Evolutionary conservation across 1,140 invertebrate species (phyloP), one percentile per base, ranked within the genome.

Genomic region (Gyrodactylus bullatarudis): DNA sequence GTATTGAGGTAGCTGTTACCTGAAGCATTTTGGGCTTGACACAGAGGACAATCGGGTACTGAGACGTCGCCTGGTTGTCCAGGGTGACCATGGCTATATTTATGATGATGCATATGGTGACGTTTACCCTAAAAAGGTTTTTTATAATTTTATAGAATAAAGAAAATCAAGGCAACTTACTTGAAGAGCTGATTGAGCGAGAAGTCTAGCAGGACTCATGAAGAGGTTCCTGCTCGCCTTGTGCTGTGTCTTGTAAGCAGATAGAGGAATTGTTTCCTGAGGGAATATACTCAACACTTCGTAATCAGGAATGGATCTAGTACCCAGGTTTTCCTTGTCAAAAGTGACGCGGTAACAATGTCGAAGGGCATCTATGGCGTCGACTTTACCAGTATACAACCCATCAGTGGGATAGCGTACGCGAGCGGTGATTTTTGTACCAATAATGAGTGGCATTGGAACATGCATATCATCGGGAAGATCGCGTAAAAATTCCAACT

Each of bases 331-430:
- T 68, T 86, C 85, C 74, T 91, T 84, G 79, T 97, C 92, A 83
- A 98, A 98, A 0, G 89, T 91, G 74, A 98, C 89, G 77, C 94
- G 84, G 79, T 98, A 98, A n/a, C 89, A 91, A 78, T 92, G 91
- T 78, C 92, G 91, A 1, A 89, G 87, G 0, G 91, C 92, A 79
- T 96, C 91, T n/a, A 96, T 87, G 34, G 91, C 94, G 82, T 96
- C 92, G 75, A 98, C 90, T 68, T 86, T 88, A 2, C 93, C 94
- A 73, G 88, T 91, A 78, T 95, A 97, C 25, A 98, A 83, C 20
- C 94, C 93, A 84, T 97, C 92, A 82, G 96, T 91, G 1, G 92
- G 91, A 79, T 86, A 86, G 70, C 91, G 83, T 76, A 97, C 80
- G 75, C 25, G 77, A 76, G 89, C 89, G 54, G 89, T 85, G 0